phyloP scores from a whole-genome alignment of 2,888 invertebrate species.

The Himalopsyche tibetana region DNA sequence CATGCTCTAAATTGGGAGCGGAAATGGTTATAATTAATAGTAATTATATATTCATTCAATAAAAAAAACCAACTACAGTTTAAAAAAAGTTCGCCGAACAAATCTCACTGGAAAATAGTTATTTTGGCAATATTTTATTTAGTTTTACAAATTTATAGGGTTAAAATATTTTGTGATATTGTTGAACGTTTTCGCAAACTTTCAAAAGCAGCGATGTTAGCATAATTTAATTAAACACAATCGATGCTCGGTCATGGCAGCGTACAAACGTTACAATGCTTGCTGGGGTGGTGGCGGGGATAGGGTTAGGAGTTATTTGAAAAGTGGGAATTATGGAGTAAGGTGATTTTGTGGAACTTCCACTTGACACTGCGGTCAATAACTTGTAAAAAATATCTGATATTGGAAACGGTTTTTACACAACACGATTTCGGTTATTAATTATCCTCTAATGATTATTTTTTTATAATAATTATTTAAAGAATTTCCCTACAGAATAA shows the following conservation, averaged over 20 bases:
- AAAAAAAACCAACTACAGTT: not conserved
- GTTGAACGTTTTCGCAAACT: slow-evolving; percentile 51
- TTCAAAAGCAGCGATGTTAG: slow-evolving; percentile 53
- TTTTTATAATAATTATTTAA: too few species aligned
- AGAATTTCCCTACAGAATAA: too few species aligned
- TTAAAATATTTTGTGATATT: slow-evolving; percentile 46
- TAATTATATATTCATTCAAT: too few species aligned
- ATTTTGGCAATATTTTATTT: slow-evolving; percentile 14
- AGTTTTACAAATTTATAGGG: not conserved
- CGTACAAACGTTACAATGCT: slow-evolving; percentile 7
- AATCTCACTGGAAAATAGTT: not conserved
- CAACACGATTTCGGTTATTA: not conserved
- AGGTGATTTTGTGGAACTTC: slow-evolving; percentile 9
- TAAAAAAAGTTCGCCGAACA: not conserved
- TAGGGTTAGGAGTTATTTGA: not conserved
- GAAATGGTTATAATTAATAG: too few species aligned
- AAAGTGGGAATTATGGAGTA: not conserved
- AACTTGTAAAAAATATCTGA: not conserved
- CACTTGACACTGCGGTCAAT: not conserved
- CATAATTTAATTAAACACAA: slow-evolving; percentile 58
- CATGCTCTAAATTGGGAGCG: too few species aligned
- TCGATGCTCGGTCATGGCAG: slow-evolving; percentile 49
- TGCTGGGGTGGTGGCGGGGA: slow-evolving; percentile 24
- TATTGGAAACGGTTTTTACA: not conserved
- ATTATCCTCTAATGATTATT: too few species aligned